Conservation (phyloP, 1,140 invertebrate species). For the Oryctes rhinoceros region DNA sequence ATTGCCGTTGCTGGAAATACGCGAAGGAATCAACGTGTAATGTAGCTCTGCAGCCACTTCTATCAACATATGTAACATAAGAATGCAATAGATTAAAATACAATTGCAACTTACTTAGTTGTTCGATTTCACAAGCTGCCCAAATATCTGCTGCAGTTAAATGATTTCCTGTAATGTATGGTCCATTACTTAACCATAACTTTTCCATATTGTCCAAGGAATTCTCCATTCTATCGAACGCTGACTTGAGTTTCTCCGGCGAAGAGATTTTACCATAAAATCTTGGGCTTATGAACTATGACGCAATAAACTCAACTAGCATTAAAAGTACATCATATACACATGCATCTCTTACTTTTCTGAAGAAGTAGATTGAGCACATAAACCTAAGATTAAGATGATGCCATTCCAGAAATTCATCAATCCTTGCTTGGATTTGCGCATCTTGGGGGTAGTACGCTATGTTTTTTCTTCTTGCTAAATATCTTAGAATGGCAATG, state of each 20-base stretch:
- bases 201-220: slow-evolving; percentile 70
- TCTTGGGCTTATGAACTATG: slow-evolving; percentile 63
- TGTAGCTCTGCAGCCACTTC: no score
- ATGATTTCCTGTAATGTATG: slow-evolving; percentile 73
- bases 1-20: no score
- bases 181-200: slow-evolving; percentile 68
- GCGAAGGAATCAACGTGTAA: no score
- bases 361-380: slow-evolving; percentile 74
- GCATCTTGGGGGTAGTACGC: slow-evolving; percentile 79
- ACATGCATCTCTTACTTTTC: slow-evolving; percentile 60
- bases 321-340: slow-evolving; percentile 55
- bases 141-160: slow-evolving; percentile 82
- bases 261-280: slow-evolving; percentile 58
- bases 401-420: slow-evolving; percentile 91
- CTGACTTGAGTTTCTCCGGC: slow-evolving; percentile 60
- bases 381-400: slow-evolving; percentile 75
- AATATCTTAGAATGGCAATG: slow-evolving; percentile 76
- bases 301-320: not conserved
- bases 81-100: not conserved
- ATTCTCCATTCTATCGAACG: slow-evolving; percentile 64
- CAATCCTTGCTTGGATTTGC: slow-evolving; percentile 73
- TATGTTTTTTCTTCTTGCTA: slow-evolving; percentile 65
- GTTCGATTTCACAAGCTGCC: slow-evolving; percentile 85
- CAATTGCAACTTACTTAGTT: slow-evolving; percentile 69
- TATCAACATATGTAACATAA: no score